Base-by-base conservation (phyloP, 2,888 invertebrate genomes). In the Ectemnius cavifrons region DNA sequence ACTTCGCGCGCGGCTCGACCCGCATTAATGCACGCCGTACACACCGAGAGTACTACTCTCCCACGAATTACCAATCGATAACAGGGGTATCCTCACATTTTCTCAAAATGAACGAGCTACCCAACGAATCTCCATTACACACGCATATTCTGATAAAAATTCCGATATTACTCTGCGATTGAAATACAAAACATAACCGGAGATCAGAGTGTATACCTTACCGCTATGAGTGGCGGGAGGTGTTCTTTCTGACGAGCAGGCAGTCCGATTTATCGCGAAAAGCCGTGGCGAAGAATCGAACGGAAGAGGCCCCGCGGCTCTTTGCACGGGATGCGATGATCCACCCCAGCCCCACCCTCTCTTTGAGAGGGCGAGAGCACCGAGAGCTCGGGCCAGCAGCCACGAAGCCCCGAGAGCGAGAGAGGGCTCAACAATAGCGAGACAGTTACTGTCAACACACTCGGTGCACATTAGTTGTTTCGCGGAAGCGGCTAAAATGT, bases 391-490 rank as follows among this genome's bases (percentile, higher is more conserved):
- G 65, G n/a, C 14, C 52, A 52, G 16, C n/a, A 52, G 37, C 37
- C 37, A 1, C 37, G 3, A 37, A 37, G 23, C 37, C 37, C 52
- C 71, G 78, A 71, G 77, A 72, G 70, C 65, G 77, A 69, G 77
- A 74, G 70, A 78, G 81, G 74, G 80, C 75, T 78, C 83, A 79
- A 87, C 86, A 87, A 86, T 86, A 82, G 86, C 84, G 82, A 78
- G 84, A 86, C 79, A 82, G 86, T 84, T 82, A 84, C 82, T 83
- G 84, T 85, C 86, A 81, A 82, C 85, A 83, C 83, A 80, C 84
- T 82, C 84, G 82, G 85, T 81, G 84, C 83, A 84, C 87, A 88
- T 88, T 87, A 88, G 87, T 89, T 87, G 88, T 87, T 89, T 85
- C 86, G 88, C 87, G 86, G 86, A 89, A 89, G 84, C 86, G 84